Evolutionary conservation across 2,888 invertebrate genomes (phyloP).

Genomic region (Pristionchus japonicus): DNA sequence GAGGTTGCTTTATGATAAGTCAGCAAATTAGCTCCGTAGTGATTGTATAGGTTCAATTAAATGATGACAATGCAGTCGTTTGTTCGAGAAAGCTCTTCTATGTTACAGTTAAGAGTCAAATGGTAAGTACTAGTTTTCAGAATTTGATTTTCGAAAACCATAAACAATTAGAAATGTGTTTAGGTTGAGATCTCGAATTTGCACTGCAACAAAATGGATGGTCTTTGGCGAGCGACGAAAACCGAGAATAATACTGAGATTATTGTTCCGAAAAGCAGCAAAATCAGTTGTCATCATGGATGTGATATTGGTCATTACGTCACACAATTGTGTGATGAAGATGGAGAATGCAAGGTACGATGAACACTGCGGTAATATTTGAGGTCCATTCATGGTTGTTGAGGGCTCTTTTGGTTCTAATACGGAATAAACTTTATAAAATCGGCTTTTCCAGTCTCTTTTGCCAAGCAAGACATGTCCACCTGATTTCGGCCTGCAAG

Average conservation of each 20-base stretch:
- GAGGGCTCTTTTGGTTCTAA: too few relatives aligned
- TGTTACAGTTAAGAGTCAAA: not conserved
- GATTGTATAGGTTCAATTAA: not conserved
- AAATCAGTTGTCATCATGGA: not conserved
- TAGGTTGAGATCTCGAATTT: not conserved
- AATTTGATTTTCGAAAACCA: too few relatives aligned
- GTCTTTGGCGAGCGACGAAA: not conserved
- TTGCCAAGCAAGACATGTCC: not conserved
- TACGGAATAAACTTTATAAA: too few relatives aligned
- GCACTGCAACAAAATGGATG: not conserved
- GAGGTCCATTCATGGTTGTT: not conserved
- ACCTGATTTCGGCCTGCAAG: not conserved
- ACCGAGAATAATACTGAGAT: not conserved
- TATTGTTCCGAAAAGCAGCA: not conserved
- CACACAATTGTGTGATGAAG: not conserved
- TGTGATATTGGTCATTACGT: not conserved
- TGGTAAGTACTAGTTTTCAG: not conserved
- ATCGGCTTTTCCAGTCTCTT: not conserved
- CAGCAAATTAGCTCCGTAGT: not conserved
- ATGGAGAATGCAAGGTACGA: not conserved
- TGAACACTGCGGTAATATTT: not conserved
- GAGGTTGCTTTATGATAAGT: not conserved
- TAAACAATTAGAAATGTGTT: too few relatives aligned
- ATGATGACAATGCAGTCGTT: not conserved
- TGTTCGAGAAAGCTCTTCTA: not conserved